A percentile compares a stretch with the other conserved stretches of the same genome.
phyloP scores from a whole-genome alignment of 2,113 vertebrate species.

The Oxygymnocypris stewartii region DNA sequence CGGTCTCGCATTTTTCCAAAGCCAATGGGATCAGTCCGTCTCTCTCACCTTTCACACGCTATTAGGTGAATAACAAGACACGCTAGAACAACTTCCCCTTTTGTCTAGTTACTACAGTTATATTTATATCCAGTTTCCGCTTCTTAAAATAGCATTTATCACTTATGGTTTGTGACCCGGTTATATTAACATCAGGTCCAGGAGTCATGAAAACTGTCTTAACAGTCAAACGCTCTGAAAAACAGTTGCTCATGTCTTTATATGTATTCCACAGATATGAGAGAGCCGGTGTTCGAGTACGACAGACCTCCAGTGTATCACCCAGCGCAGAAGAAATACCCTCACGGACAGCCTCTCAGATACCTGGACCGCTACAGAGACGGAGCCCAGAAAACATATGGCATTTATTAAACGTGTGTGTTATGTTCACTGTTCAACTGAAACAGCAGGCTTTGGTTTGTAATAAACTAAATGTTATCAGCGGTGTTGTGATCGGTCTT shows the following conservation, averaged over 20 bases:
- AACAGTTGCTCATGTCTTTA: neutral
- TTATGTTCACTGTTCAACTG: neutral
- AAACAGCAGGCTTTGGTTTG: neutral
- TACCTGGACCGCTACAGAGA: conserved; percentile 95
- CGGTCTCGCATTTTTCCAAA: conserved; percentile 91
- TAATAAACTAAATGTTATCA: conserved; percentile 10
- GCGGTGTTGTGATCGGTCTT: neutral
- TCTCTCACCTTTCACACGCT: conserved; percentile 82
- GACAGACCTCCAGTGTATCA: conserved; percentile 85
- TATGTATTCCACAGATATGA: conserved; percentile 80
- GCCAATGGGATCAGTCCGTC: conserved; percentile 92
- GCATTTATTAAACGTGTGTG: conserved; percentile 82
- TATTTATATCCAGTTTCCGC: too few species aligned
- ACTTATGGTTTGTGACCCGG: too few species aligned
- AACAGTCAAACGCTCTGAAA: too few species aligned
- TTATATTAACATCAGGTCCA: neutral
- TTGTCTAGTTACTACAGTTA: too few species aligned
- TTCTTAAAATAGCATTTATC: too few species aligned
- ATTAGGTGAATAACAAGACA: conserved; percentile 78
- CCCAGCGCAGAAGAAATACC: conserved; percentile 87
- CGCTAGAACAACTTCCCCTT: too few species aligned
- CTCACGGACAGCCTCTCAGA: conserved; percentile 84
- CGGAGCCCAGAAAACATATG: conserved; percentile 81
- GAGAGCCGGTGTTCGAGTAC: conserved; percentile 91
- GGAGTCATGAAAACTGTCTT: neutral